Evolutionary conservation across 92 coral and sea anemone species (phyloP).

Genomic region (Bergia sp.): DNA sequence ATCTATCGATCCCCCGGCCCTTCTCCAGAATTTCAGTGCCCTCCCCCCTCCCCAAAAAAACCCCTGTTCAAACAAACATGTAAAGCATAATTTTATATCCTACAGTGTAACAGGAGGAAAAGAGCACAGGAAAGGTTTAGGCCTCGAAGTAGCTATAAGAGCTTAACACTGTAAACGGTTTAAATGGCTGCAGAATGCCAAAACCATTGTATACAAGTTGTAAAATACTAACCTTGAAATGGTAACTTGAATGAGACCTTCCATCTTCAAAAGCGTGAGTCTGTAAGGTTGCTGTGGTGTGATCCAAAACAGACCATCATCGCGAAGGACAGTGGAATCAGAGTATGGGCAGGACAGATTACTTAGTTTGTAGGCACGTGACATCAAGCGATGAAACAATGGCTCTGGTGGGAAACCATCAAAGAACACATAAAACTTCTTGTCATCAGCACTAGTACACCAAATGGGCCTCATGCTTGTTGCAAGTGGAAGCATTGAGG

Average conservation of each 20-base stretch:
- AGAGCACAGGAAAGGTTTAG: no score
- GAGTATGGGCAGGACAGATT: slow-evolving; percentile 26
- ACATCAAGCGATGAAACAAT: slow-evolving; percentile 60
- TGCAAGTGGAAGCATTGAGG: slow-evolving; percentile 59
- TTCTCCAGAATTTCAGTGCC: no score
- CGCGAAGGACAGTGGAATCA: slow-evolving; percentile 35
- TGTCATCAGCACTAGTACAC: slow-evolving; percentile 41
- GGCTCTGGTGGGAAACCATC: slow-evolving; percentile 63
- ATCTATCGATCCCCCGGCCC: no score
- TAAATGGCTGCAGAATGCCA: no score
- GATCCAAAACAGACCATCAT: slow-evolving; percentile 63
- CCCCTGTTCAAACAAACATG: no score
- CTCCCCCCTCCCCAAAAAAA: no score
- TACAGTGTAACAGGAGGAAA: no score
- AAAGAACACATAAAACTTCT: slow-evolving; percentile 54
- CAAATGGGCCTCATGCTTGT: slow-evolving; percentile 36
- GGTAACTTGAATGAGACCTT: slow-evolving; percentile 60
- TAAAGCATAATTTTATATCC: no score
- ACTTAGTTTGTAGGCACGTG: slow-evolving; percentile 63
- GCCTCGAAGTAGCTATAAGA: no score
- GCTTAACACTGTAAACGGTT: no score
- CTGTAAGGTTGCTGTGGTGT: slow-evolving; percentile 48
- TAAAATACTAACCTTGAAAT: slow-evolving; percentile 40
- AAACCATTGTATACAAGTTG: no score
- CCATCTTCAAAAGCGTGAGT: slow-evolving; percentile 49